A percentile compares a stretch with the other conserved stretches of the same genome.
Conservation (phyloP, 2,888 invertebrate genomes). For the Rambutsinella grinnellia region DNA sequence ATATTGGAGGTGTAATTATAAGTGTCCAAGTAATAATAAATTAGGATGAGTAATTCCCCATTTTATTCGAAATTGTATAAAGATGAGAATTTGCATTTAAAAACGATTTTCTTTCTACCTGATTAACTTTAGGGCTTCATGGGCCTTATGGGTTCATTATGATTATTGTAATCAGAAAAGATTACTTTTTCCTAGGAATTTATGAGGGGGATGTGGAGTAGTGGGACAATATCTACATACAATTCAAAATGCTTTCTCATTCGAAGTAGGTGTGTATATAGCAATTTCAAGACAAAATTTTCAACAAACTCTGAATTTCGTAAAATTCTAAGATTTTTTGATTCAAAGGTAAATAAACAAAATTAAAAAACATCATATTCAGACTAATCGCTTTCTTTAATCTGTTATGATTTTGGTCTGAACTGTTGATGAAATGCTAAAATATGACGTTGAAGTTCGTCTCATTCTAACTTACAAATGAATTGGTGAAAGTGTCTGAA, state of each 20-base stretch:
- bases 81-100: slow-evolving; percentile 21
- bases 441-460: too few species aligned
- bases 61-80: not conserved
- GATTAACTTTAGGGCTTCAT: not conserved
- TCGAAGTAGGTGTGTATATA: too few species aligned
- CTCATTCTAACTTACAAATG: too few species aligned
- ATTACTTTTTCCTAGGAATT: not conserved
- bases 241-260: not conserved
- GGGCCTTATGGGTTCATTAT: slow-evolving; percentile 29
- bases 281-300: not conserved
- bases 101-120: slow-evolving; percentile 19
- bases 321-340: not conserved
- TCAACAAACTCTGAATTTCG: not conserved
- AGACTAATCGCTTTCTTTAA: not conserved
- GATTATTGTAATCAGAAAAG: slow-evolving; percentile 15
- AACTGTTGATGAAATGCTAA: too few species aligned
- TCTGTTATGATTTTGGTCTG: too few species aligned
- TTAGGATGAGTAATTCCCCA: not conserved
- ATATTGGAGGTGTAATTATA: not conserved
- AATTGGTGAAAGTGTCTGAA: not conserved
- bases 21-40: not conserved
- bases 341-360: not conserved
- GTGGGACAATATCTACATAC: not conserved
- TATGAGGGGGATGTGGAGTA: not conserved
- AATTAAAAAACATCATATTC: not conserved